A percentile compares a stretch with the other conserved stretches of the same genome.
Evolutionary conservation across 2,888 invertebrate species (phyloP).

Genomic region (Hanleya hanleyi): DNA sequence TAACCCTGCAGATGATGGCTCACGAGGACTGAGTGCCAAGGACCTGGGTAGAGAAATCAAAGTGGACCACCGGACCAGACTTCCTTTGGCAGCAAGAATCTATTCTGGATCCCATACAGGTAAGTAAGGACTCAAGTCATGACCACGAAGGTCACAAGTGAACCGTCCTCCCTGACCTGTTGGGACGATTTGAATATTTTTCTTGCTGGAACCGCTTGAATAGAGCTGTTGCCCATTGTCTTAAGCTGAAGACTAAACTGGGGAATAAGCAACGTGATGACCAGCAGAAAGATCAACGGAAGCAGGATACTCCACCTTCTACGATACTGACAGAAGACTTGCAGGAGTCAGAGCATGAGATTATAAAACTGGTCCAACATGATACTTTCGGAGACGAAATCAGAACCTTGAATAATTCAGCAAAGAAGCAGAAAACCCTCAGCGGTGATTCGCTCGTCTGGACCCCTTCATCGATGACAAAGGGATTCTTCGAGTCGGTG

Average conservation of each 20-base stretch:
- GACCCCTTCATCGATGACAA: slow-evolving; percentile 28
- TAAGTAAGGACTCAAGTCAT: slow-evolving; percentile 7
- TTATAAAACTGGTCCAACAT: slow-evolving; percentile 6
- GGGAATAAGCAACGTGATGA: neutral
- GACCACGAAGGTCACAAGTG: neutral
- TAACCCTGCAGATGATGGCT: slow-evolving; percentile 38
- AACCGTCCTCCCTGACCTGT: neutral
- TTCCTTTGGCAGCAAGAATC: neutral
- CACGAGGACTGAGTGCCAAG: slow-evolving; percentile 27
- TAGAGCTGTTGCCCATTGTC: slow-evolving; percentile 13
- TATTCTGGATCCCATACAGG: no score
- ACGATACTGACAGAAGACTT: neutral
- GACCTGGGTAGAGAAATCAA: neutral
- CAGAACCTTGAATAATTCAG: neutral
- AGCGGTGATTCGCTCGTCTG: neutral
- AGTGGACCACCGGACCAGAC: slow-evolving; percentile 14
- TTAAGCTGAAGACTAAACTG: neutral
- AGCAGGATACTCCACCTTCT: no score
- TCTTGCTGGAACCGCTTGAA: slow-evolving; percentile 20
- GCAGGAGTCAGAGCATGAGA: slow-evolving; percentile 2
- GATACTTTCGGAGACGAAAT: slow-evolving; percentile 3
- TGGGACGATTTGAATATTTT: slow-evolving; percentile 5
- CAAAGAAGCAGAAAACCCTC: neutral
- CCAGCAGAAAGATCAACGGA: neutral
- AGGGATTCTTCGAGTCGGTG: slow-evolving; percentile 28